Conservation (phyloP, 1,140 invertebrate genomes). For the Drosophila persimilis region DNA sequence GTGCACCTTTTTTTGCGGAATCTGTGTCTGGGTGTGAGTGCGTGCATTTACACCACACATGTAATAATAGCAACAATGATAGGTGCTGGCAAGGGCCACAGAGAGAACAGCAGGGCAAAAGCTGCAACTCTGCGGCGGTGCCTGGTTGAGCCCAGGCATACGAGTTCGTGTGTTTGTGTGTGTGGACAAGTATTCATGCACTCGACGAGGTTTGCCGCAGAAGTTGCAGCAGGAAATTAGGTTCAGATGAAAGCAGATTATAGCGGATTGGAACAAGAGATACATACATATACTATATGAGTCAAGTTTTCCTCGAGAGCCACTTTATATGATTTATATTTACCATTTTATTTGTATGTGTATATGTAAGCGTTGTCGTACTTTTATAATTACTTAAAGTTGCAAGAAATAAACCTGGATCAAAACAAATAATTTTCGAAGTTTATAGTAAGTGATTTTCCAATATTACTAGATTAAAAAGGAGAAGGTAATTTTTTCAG, state of each 20-base stretch:
- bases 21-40: background rate
- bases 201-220: conserved; percentile 21
- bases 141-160: too few relatives aligned
- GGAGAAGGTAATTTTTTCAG: too few relatives aligned
- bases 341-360: too few relatives aligned
- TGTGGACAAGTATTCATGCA: conserved; percentile 51
- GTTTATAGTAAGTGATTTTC: too few relatives aligned
- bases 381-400: too few relatives aligned
- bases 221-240: conserved; percentile 11
- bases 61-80: conserved; percentile 25
- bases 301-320: background rate
- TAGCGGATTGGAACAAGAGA: background rate
- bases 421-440: too few relatives aligned
- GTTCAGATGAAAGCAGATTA: conserved; percentile 13
- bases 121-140: too few relatives aligned
- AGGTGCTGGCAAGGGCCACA: conserved; percentile 5
- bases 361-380: too few relatives aligned
- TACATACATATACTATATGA: background rate
- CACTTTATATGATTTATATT: background rate
- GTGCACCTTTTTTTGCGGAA: background rate
- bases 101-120: conserved; percentile 14
- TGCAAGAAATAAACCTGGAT: too few relatives aligned
- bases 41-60: background rate
- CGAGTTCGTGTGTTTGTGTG: conserved; percentile 11
- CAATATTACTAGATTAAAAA: too few relatives aligned